A percentile compares a stretch with the other conserved stretches of the same genome.
These are phyloP conservation scores for Ptychobarbus kaznakovi DNA, from an alignment of 2,797 vertebrate species.

Conservation along the genomic window DNA sequence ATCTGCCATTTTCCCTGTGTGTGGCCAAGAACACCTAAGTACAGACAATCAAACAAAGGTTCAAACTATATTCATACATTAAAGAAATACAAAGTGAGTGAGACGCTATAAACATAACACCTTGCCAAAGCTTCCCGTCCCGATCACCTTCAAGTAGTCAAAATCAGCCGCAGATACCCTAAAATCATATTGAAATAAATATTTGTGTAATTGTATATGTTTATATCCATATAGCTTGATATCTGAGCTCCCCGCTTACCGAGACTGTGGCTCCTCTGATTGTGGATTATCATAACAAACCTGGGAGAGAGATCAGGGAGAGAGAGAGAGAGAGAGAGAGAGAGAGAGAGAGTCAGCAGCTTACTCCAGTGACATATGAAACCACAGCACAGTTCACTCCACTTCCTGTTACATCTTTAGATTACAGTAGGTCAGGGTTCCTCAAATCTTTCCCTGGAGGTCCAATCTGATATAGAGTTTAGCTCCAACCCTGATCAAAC, in stretches of 20 bases:
- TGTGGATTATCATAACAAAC: slow-evolving; percentile 44
- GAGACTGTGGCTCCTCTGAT: slow-evolving; percentile 34
- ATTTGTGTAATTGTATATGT: slow-evolving; percentile 3
- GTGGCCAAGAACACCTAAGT: slow-evolving; percentile 79
- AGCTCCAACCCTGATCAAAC: no score
- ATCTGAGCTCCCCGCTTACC: slow-evolving; percentile 40
- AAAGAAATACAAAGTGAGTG: neutral
- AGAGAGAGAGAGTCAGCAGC: slow-evolving; percentile 13
- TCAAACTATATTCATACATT: neutral
- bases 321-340: neutral
- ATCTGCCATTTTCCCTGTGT: slow-evolving; percentile 71
- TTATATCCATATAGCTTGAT: neutral
- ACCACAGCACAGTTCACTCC: neutral
- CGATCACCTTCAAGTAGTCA: slow-evolving; percentile 81
- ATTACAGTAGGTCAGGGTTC: slow-evolving; percentile 13
- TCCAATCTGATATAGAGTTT: no score
- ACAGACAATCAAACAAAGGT: slow-evolving; percentile 8
- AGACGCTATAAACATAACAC: slow-evolving; percentile 58
- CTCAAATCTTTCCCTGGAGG: no score
- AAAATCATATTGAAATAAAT: slow-evolving; percentile 17
- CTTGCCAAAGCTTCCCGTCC: slow-evolving; percentile 83
- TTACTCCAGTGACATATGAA: slow-evolving; percentile 7
- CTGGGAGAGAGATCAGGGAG: slow-evolving; percentile 34
- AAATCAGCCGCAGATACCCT: slow-evolving; percentile 81
- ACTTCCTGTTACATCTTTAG: slow-evolving; percentile 12